Evolutionary conservation across 2,888 invertebrate genomes (phyloP), one percentile per base, ranked within the genome.

Genomic region (Elysia crispata): DNA sequence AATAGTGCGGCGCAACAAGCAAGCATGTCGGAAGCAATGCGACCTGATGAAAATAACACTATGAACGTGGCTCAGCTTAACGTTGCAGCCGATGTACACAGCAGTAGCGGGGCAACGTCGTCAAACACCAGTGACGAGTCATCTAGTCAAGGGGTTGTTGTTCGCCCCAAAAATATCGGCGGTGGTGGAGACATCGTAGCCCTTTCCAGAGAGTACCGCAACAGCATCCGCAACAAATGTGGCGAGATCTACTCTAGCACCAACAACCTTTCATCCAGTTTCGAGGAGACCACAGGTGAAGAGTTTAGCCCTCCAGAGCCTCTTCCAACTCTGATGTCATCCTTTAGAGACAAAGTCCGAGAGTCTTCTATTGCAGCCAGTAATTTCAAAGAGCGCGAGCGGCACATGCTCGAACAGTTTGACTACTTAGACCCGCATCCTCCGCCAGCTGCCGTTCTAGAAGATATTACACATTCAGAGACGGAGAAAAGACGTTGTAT

Each of bases 41-140:
- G 84, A 82, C 20, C 80, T 28, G 75, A 81, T 1, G 84, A 82
- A 64, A 77, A 83, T 11, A 81, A 76, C 33, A 6, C 41, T 41
- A 41, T 41, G 41, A 41, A 41, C 3, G 41, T 41, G 11, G 41
- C 41, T 41, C 82, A 83, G 41, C 33, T 87, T n/a, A 87, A 87
- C 73, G 87, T 88, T 18, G 85, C 86, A 23, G 89, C 86, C 5
- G 89, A 89, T 69, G 86, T 89, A 11, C 89, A 89, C 73, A 85
- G 73, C 41, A 79, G 76, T 33, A 62, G 49, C 8, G 62, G 62
- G 41, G 73, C 74, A 23, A 50, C 75, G 3, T n/a, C 67, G 28
- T 57, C 69, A 20, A 72, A 60, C 72, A 50, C 41, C 28, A 50
- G 57, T 8, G 60, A 62, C 23, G 80, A 77, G n/a, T 49, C 33